Base-by-base conservation (phyloP, 1,140 invertebrate species). In the Lycorma delicatula region DNA sequence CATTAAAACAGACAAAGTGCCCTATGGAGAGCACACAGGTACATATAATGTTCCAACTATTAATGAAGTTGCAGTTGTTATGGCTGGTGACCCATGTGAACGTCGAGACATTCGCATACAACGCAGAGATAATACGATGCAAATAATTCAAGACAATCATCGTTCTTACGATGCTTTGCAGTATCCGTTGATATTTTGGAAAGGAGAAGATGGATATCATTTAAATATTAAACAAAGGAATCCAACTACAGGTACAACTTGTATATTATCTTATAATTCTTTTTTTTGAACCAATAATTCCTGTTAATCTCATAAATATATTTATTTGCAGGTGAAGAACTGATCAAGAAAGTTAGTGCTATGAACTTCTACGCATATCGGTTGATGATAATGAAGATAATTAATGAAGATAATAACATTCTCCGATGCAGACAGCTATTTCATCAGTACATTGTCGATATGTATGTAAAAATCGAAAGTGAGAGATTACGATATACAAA, bases 391-490 rank as follows among this genome's bases (percentile, higher is more conserved):
- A n/a, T n/a, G n/a, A n/a, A n/a, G 29, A 57, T 68, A 36, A 28
- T 59, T 50, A 56, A 60, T 49, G 31, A 61, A 36, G 47, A 63
- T 9, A 68, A 69, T 63, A 59, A 65, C 48, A 60, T 68, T 59
- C 61, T 67, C 58, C 64, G 54, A 54, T 71, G 60, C 59, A 44
- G 61, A 26, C 63, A 65, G 59, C 56, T 73, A 20, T 64, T 67
- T 59, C 67, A 74, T 34, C 66, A 76, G 58, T 75, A 67, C 67
- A 53, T 72, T 13, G 72, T 77, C 1, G 72, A 79, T 64, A 73
- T 75, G 66, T 77, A 73, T 65, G 71, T 68, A 3, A 78, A 77
- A 70, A 70, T 78, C 47, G 74, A 77, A 69, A 41, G 70, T 74
- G 64, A 60, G n/a, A n/a, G 73, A 47, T 61, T 74, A 9, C 55